Conservation (phyloP, 2,888 invertebrate species). For the Sisyra nigra region DNA sequence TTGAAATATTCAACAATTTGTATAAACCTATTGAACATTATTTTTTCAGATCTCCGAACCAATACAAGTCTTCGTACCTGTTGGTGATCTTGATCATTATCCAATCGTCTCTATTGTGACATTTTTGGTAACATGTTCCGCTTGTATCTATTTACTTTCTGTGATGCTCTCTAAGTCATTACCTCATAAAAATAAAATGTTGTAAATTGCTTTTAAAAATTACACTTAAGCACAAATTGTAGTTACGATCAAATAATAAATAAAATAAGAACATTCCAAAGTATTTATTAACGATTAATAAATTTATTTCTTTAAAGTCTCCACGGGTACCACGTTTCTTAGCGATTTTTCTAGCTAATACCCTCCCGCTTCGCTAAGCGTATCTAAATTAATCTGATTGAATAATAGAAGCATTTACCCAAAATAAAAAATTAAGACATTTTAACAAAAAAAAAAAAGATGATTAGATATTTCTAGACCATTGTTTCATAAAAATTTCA, state of each 20-base stretch:
- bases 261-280: not conserved
- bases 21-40: not conserved
- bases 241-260: not conserved
- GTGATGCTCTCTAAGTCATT: constrained; percentile 12
- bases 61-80: constrained; percentile 25
- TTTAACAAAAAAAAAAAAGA: too few relatives aligned
- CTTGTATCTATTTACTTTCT: constrained; percentile 29
- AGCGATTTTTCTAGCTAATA: too few relatives aligned
- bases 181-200: not conserved
- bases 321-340: too few relatives aligned
- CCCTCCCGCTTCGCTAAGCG: too few relatives aligned
- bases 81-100: constrained; percentile 28
- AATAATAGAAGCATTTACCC: too few relatives aligned
- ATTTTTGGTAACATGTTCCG: constrained; percentile 27
- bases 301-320: not conserved
- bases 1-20: not conserved
- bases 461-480: too few relatives aligned
- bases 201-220: too few relatives aligned
- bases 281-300: too few relatives aligned
- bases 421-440: too few relatives aligned
- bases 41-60: constrained; percentile 23
- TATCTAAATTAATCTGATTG: too few relatives aligned
- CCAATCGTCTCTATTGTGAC: constrained; percentile 26
- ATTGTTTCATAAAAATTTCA: too few relatives aligned
- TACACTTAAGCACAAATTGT: not conserved